Base-by-base conservation (phyloP, 2,797 vertebrate genomes). In the Chrosomus eos region DNA sequence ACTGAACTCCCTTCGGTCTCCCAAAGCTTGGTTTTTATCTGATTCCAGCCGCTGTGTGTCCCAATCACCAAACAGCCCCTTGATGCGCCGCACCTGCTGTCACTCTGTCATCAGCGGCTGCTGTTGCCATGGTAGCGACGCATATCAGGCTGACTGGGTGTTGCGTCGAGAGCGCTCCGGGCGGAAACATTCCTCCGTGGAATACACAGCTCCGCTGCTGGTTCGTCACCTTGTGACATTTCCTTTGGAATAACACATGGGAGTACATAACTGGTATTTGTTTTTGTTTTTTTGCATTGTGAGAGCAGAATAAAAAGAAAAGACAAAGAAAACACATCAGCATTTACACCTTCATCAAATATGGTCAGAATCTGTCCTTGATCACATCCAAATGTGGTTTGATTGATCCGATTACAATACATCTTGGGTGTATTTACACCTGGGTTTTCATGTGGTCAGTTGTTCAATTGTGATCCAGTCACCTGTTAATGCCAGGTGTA, bases 391-490 rank as follows among this genome's bases (percentile, higher is more conserved):
- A 62, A 60, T 77, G 36, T 62, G 75, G 36, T 60, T 40, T 19
- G 55, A 60, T 28, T 60, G 55, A 77, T 60, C 55, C 8, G 0
- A 77, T 62, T 14, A 62, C 36, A 77, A 43, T 62, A 55, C 55
- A 28, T 77, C 36, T 62, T 43, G n/a, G 75, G n/a, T 43, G 55
- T 43, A 77, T 43, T 76, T 62, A 77, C 75, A 77, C 55, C 75
- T 77, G 75, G n/a, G 55, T 77, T 62, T 43, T 77, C 75, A 77
- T 62, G 55, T 77, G 55, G 75, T 77, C 36, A 5, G 5, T n/a
- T 77, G n/a, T 77, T 77, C 36, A n/a, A 43, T 28, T 62, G 55
- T 62, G 55, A 62, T 62, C 75, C 2, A 16, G 62, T 77, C 55
- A 77, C 21, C 55, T 77, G 7, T 26, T 60, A 77, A 60, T 19